Conservation (phyloP, 2,797 vertebrate species). For the Paratrypauchen microcephalus region DNA sequence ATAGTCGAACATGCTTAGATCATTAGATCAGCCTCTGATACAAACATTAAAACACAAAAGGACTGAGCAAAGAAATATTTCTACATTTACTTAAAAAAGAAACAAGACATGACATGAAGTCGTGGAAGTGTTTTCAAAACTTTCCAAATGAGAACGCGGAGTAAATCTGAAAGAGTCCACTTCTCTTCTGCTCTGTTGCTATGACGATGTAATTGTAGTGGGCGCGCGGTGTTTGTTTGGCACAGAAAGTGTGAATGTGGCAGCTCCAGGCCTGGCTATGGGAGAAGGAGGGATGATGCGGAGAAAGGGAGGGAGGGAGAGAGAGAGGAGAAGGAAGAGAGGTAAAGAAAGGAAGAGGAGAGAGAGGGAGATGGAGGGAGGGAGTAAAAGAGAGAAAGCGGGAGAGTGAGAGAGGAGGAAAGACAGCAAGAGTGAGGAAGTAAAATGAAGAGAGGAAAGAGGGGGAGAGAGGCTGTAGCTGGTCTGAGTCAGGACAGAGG, state of each 20-base stretch:
- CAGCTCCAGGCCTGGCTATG: slow-evolving; percentile 27
- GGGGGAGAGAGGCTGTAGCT: no score
- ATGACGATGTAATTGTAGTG: slow-evolving; percentile 70
- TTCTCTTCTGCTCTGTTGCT: slow-evolving; percentile 59
- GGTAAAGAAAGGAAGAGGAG: no score
- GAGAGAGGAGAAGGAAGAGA: slow-evolving; percentile 21
- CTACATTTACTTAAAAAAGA: background rate
- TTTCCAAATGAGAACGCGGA: slow-evolving; percentile 9
- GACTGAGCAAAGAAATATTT: no score
- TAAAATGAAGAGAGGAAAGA: no score
- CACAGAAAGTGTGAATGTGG: slow-evolving; percentile 60
- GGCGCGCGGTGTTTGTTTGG: slow-evolving; percentile 50
- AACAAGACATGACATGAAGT: background rate
- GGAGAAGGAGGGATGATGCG: slow-evolving; percentile 37
- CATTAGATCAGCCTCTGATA: no score
- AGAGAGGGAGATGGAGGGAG: no score
- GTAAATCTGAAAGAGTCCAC: slow-evolving; percentile 13
- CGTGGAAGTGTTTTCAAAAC: background rate
- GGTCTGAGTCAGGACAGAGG: no score
- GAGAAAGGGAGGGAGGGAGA: background rate
- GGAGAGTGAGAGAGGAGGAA: no score
- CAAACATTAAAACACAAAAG: no score
- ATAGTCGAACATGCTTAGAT: no score
- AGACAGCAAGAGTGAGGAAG: no score
- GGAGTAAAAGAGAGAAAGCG: no score